Evolutionary conservation across 2,888 invertebrate genomes (phyloP), one percentile per base, ranked within the genome.

Genomic region (Netelia inedita): DNA sequence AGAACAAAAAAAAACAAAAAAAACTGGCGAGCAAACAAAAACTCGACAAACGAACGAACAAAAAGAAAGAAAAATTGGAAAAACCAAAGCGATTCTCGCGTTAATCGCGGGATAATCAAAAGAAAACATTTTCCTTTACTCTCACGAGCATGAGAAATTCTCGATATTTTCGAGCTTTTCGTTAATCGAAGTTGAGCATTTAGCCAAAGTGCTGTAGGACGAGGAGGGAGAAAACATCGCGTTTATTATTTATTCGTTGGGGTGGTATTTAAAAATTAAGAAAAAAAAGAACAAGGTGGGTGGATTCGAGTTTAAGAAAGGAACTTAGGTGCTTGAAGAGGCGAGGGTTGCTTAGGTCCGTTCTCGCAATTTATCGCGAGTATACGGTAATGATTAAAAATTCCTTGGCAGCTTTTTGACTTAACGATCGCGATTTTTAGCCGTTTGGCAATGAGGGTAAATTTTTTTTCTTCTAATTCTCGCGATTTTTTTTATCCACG

Each of bases 401-500:
- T n/a, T 63, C 43, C n/a, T 14, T 63, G 73, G 50, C 78, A 69
- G 66, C 74, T 71, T 19, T 19, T 19, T 19, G n/a, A 63, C 71
- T 71, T 65, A 14, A 76, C 11, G 63, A n/a, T 65, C 11, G 69
- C 73, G 75, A 78, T 46, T 75, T 82, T 71, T 35, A 35, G 71
- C 75, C 72, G 72, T 65, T 72, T 61, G 65, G 82, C 71, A 79
- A 85, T 16, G 59, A 79, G 81, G 79, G 65, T 85, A 74, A 43
- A 23, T 72, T 53, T 53, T 57, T 57, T 65, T 73, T 81, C 21
- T 75, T 78, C 14, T 0, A 19, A 19, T 57, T 19, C 21, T 14
- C 11, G 10, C 8, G 14, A 28, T n/a, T 61, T 53, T 76, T 69
- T 79, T 28, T 16, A 55, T 71, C 79, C 11, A 66, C 50, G 65